Base-by-base conservation (phyloP, 2,888 invertebrate species). In the Pseudeuparius sepicola region DNA sequence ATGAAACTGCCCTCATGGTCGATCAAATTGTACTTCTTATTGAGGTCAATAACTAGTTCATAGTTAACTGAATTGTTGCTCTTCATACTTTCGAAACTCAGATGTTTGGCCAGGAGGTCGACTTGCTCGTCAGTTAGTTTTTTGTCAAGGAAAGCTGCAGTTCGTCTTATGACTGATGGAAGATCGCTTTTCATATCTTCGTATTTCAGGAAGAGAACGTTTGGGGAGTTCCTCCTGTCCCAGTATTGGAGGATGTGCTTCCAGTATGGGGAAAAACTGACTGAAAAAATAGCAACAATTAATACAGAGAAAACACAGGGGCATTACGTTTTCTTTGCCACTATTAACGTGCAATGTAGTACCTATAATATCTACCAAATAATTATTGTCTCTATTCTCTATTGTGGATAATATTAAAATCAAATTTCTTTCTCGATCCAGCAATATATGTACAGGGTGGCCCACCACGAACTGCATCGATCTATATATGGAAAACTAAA, bases 61-160 rank as follows among this genome's bases (percentile, higher is more conserved):
- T 62, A 65, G 53, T 77, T 73, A 2, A 70, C 67, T 20, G 66
- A 59, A 2, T 63, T 59, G 53, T 75, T 74, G 3, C 57, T 50
- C 47, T 68, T 69, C 75, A 75, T 75, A 10, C 43, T 45, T 25
- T 53, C 51, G 29, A 53, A 54, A 43, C 51, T 52, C n/a, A 54
- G 37, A 40, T 52, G 52, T 24, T 44, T 25, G 2, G 38, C 41
- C 31, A 54, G 38, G 24, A 35, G 43, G 14, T 41, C 32, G 2
- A 52, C 18, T 40, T 52, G 42, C 20, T 48, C 37, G 1, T 44
- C 44, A 4, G 39, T 39, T 14, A 53, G 25, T 13, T 36, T 13
- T 29, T 47, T 46, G 2, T 39, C 44, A 23, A 54, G 35, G 31
- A 53, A 53, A 10, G 30, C 24, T 4, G 48, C 41, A 9, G 48